Evolutionary conservation across 2,797 vertebrate genomes (phyloP).

Genomic region (Molossus alvarezi): DNA sequence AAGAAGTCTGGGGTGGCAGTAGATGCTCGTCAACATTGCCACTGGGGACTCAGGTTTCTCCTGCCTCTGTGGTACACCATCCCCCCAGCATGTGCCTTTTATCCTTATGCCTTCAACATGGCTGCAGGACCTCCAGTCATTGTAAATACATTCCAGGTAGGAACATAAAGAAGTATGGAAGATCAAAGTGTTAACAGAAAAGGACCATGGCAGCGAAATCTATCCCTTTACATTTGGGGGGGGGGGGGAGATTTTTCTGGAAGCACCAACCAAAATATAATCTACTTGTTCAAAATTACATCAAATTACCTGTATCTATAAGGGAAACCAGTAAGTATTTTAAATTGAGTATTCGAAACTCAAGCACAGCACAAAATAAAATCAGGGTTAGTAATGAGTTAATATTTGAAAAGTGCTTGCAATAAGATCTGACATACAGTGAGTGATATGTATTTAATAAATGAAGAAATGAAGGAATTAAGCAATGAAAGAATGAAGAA

Average conservation of each 20-base stretch:
- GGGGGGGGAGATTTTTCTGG: not conserved
- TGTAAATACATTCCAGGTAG: slow-evolving; percentile 2
- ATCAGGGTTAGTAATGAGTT: not conserved
- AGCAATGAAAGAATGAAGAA: slow-evolving; percentile 19
- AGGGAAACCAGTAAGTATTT: not conserved
- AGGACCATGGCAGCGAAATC: not conserved
- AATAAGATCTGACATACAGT: slow-evolving; percentile 38
- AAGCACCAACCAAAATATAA: not conserved
- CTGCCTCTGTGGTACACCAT: not conserved
- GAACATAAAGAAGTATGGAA: slow-evolving; percentile 4
- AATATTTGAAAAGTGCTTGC: slow-evolving; percentile 34
- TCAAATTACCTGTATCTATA: not conserved
- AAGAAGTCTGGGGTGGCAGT: not conserved
- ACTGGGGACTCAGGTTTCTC: not conserved
- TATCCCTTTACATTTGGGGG: not conserved
- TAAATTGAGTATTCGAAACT: slow-evolving; percentile 5
- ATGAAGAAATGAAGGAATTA: slow-evolving; percentile 49
- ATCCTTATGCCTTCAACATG: not conserved
- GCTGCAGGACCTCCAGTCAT: not conserved
- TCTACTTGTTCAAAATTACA: not conserved
- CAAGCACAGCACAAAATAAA: slow-evolving; percentile 25
- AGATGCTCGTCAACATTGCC: not conserved
- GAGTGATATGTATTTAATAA: slow-evolving; percentile 39
- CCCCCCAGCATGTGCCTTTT: not conserved
- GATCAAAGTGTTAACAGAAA: slow-evolving; percentile 9